Conservation (phyloP, 92 coral and sea anemone species). For the Palythoa grandis region DNA sequence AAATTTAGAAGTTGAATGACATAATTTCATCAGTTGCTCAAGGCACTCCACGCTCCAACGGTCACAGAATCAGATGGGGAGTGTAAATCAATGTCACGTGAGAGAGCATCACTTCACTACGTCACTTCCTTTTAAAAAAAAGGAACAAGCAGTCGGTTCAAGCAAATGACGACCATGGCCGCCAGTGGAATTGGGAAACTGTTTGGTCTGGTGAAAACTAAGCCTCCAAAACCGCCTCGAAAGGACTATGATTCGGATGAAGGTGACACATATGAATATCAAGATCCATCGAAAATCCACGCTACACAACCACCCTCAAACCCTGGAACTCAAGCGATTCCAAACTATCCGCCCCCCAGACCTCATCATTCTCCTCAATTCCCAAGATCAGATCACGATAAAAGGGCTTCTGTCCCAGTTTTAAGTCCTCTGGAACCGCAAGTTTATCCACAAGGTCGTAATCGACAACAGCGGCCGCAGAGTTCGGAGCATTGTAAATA, state of each 20-base stretch:
- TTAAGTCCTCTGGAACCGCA: constrained; percentile 26
- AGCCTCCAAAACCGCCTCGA: constrained; percentile 79
- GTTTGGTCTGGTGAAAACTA: constrained; percentile 70
- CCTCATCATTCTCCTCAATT: constrained; percentile 88
- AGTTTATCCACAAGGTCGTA: constrained; percentile 27
- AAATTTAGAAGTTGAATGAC: constrained; percentile 36
- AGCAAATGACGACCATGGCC: constrained; percentile 66
- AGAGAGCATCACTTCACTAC: constrained; percentile 33
- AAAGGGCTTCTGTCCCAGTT: constrained; percentile 55
- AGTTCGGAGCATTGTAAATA: constrained; percentile 37
- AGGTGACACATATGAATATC: constrained; percentile 64
- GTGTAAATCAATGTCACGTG: constrained; percentile 38
- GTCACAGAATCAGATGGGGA: not conserved
- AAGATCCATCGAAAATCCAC: constrained; percentile 84
- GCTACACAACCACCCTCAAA: constrained; percentile 71
- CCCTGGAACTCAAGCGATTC: constrained; percentile 65
- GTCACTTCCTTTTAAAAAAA: constrained; percentile 67
- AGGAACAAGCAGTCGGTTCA: constrained; percentile 40
- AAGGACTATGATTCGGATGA: constrained; percentile 75
- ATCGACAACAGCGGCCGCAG: constrained; percentile 38
- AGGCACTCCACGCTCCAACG: not conserved
- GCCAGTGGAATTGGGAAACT: constrained; percentile 65
- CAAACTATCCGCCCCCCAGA: constrained; percentile 98
- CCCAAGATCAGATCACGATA: constrained; percentile 61
- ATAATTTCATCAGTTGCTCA: constrained; percentile 21